Base-by-base conservation (phyloP, 2,113 vertebrate species). In the Nansenia antarctica region DNA sequence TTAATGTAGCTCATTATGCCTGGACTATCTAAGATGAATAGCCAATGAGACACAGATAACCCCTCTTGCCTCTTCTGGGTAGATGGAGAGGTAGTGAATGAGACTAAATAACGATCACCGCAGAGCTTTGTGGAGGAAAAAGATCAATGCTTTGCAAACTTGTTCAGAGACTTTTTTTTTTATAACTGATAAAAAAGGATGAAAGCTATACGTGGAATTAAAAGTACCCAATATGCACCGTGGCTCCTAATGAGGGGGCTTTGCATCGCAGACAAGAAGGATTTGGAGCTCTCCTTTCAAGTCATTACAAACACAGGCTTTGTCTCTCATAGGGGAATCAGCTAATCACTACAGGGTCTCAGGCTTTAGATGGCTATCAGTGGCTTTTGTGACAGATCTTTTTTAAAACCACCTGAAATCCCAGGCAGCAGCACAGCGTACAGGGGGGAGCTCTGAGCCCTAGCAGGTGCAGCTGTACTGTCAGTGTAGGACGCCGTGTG, bases 271-370 rank as follows among this genome's bases (percentile, higher is more conserved):
- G 79, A 78, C 78, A 72, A 74, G 74, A 65, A 78, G 80, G 76
- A 79, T 84, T 82, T 87, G 61, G 66, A 78, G 71, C 65, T 22
- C 15, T 67, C 64, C 77, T 85, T 88, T 84, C 80, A 81, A 82
- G 83, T 79, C 68, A 72, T 70, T 82, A 78, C 78, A 86, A 74
- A 83, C 73, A 39, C 67, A 69, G 69, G 77, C 67, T 72, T 65
- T 65, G 18, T 52, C 77, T 80, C 69, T 76, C 74, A 74, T 75
- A 72, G 64, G 73, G 62, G 69, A n/a, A 85, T 74, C 70, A 82
- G 84, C 84, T 87, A 89, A 89, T 80, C 81, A 82, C 80, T 87
- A 82, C 85, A 84, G 85, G 86, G 81, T 85, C 85, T 87, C 73
- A 70, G 66, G 80, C 77, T 87, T 85, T 72, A 86, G 87, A 89